Evolutionary conservation across 2,888 invertebrate species (phyloP).

Genomic region (Cerastis rubricosa): DNA sequence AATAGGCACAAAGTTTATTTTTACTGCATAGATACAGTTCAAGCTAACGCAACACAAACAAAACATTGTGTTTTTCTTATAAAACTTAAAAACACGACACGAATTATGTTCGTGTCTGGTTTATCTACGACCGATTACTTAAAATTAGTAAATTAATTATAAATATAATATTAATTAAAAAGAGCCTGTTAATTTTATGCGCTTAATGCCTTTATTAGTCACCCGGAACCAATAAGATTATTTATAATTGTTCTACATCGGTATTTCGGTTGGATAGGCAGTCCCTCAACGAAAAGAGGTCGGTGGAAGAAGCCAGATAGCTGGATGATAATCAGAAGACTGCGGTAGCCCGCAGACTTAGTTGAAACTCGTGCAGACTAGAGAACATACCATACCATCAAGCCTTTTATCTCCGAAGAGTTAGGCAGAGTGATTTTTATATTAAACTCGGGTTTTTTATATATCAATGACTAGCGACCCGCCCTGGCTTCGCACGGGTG

Average conservation of each 20-base stretch:
- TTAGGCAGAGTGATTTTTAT: no score
- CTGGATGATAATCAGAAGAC: not conserved
- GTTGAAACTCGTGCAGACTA: not conserved
- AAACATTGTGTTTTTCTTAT: slow-evolving; percentile 13
- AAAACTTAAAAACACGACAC: slow-evolving; percentile 27
- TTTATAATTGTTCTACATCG: slow-evolving; percentile 1
- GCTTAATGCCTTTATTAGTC: slow-evolving; percentile 31
- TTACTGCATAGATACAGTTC: slow-evolving; percentile 14
- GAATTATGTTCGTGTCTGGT: slow-evolving; percentile 29
- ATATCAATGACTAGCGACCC: no score
- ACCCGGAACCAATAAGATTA: slow-evolving; percentile 22
- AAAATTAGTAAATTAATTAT: slow-evolving; percentile 41
- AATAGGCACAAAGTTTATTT: slow-evolving; percentile 12
- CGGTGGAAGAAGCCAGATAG: not conserved
- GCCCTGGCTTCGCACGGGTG: no score
- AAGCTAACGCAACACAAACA: slow-evolving; percentile 20
- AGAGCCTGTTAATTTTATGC: slow-evolving; percentile 10
- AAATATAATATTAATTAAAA: slow-evolving; percentile 41
- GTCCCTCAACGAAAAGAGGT: not conserved
- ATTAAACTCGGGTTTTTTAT: no score
- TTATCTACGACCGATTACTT: slow-evolving; percentile 27
- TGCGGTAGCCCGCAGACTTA: not conserved
- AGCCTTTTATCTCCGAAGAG: not conserved
- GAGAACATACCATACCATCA: not conserved
- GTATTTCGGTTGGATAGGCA: not conserved